phyloP scores from a whole-genome alignment of 2,797 vertebrate species.

The Cuniculus paca region DNA sequence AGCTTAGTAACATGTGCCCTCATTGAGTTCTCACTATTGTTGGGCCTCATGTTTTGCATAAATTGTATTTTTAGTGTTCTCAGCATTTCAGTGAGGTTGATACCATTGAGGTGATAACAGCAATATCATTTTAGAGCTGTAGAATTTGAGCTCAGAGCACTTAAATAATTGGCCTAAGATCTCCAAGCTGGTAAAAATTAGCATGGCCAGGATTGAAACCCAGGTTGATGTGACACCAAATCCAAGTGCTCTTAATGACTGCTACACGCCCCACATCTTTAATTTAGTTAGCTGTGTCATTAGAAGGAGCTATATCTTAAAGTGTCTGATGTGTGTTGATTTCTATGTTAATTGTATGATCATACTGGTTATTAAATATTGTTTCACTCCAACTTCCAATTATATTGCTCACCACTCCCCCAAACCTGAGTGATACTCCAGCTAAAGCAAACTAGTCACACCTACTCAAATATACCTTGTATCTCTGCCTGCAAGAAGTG shows the following conservation, averaged over 20 bases:
- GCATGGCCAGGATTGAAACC: not conserved
- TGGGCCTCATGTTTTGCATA: not conserved
- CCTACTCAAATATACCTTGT: not conserved
- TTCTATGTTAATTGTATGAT: conserved; percentile 45
- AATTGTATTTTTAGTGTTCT: not conserved
- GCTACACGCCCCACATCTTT: not conserved
- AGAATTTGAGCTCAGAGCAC: not conserved
- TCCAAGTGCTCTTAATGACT: not conserved
- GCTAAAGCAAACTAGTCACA: not conserved
- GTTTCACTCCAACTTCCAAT: not conserved
- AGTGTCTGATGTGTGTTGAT: not conserved
- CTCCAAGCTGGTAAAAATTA: conserved; percentile 1
- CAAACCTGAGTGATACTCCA: not conserved
- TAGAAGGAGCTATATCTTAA: conserved; percentile 1
- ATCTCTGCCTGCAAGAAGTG: not conserved
- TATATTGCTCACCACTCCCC: not conserved
- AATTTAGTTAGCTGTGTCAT: not conserved
- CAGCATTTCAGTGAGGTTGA: not conserved
- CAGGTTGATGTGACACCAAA: not conserved
- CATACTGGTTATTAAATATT: conserved; percentile 32
- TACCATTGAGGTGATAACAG: not conserved
- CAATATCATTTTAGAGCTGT: not conserved
- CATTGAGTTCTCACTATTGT: not conserved
- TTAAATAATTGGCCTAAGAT: not conserved
- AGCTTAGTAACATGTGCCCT: not conserved